These are phyloP conservation scores for Stigmatopora nigra DNA, from an alignment of 2,113 vertebrate genomes.

Conservation along the genomic window DNA sequence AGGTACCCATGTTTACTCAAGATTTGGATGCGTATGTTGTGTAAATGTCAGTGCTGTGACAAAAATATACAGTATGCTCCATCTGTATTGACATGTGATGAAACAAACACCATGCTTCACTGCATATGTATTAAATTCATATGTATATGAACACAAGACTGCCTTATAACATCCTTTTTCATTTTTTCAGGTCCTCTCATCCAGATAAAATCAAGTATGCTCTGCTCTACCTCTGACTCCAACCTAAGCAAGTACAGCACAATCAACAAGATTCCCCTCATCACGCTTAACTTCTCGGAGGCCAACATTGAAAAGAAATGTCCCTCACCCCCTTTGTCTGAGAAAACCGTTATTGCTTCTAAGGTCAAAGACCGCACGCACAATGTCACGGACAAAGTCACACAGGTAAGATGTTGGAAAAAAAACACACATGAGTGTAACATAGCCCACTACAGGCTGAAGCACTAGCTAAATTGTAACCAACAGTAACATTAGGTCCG, in stretches of 20 bases:
- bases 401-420: conserved; percentile 79
- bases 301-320: conserved; percentile 90
- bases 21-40: neutral
- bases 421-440: too few species aligned
- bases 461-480: neutral
- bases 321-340: conserved; percentile 87
- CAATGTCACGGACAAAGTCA: conserved; percentile 97
- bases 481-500: too few species aligned
- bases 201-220: conserved; percentile 94
- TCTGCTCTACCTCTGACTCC: conserved; percentile 96
- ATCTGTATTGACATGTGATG: conserved; percentile 40
- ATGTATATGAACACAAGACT: conserved; percentile 2
- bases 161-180: conserved; percentile 12
- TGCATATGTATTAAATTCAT: conserved; percentile 23
- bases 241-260: conserved; percentile 98
- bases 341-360: conserved; percentile 97
- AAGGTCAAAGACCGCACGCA: conserved; percentile 97
- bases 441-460: neutral
- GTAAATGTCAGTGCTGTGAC: conserved; percentile 15
- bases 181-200: conserved; percentile 82
- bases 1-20: neutral
- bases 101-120: conserved; percentile 40
- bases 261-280: conserved; percentile 98
- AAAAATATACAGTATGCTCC: conserved; percentile 29
- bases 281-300: conserved; percentile 97